A percentile compares a stretch with the other conserved stretches of the same genome.
phyloP scores from a whole-genome alignment of 2,888 invertebrate genomes.

The Leptinotarsa juncta region DNA sequence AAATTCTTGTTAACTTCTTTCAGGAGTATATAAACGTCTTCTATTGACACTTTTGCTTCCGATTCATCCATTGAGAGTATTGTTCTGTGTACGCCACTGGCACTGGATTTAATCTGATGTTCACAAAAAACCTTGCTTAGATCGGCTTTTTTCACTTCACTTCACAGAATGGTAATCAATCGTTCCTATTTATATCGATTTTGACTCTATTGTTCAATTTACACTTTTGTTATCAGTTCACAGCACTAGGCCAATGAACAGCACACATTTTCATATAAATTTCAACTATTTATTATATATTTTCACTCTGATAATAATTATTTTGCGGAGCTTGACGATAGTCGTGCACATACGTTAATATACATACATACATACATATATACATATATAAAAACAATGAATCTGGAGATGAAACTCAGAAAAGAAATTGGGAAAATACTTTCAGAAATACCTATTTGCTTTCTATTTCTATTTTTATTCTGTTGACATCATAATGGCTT shows the following conservation, averaged over 20 bases:
- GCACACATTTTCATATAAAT: conserved; percentile 12
- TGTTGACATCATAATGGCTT: too few species aligned
- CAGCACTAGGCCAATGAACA: not conserved
- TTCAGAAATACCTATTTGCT: too few species aligned
- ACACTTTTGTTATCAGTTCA: conserved; percentile 16
- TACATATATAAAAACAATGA: too few species aligned
- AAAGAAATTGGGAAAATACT: too few species aligned
- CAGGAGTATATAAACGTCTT: conserved; percentile 14
- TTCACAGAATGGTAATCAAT: too few species aligned
- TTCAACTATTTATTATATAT: conserved; percentile 11
- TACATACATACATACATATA: too few species aligned
- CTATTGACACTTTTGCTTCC: conserved; percentile 1
- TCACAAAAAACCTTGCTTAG: conserved; percentile 8
- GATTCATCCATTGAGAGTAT: conserved; percentile 19
- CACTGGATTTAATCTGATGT: not conserved
- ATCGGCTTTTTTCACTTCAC: conserved; percentile 9
- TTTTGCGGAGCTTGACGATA: conserved; percentile 18
- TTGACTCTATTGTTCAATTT: conserved; percentile 15
- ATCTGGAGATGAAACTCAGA: too few species aligned
- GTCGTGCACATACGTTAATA: too few species aligned
- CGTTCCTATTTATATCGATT: conserved; percentile 5
- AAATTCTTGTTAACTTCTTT: conserved; percentile 19
- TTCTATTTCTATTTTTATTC: too few species aligned
- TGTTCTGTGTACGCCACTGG: conserved; percentile 9
- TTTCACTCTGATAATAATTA: conserved; percentile 4